A percentile compares a stretch with the other conserved stretches of the same genome.
phyloP scores from a whole-genome alignment of 1,140 invertebrate genomes.

The Drosophila lini region DNA sequence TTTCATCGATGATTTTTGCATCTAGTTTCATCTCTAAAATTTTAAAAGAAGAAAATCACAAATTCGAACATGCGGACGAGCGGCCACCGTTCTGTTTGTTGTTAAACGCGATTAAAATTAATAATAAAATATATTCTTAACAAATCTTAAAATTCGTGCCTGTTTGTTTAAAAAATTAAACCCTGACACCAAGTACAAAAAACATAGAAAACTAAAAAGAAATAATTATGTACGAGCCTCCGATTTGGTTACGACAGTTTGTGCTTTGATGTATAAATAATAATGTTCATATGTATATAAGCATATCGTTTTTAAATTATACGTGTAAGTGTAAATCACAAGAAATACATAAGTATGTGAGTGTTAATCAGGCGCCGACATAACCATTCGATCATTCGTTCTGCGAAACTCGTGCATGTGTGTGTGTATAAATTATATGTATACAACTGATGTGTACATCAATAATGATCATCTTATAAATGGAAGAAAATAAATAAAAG shows the following conservation, averaged over 20 bases:
- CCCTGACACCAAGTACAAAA: slow-evolving; percentile 15
- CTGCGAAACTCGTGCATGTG: not conserved
- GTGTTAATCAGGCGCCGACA: slow-evolving; percentile 19
- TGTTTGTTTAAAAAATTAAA: not conserved
- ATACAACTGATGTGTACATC: slow-evolving; percentile 9
- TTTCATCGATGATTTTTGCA: no score
- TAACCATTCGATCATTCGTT: slow-evolving; percentile 23
- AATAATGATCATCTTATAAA: slow-evolving; percentile 7
- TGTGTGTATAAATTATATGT: slow-evolving; percentile 6
- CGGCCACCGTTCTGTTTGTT: slow-evolving; percentile 4
- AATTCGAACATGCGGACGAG: slow-evolving; percentile 12
- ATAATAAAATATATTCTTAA: slow-evolving; percentile 1
- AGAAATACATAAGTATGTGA: slow-evolving; percentile 17
- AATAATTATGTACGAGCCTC: not conserved
- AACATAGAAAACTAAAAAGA: slow-evolving; percentile 1
- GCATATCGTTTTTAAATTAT: slow-evolving; percentile 3
- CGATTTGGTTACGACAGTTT: slow-evolving; percentile 21
- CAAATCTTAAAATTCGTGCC: slow-evolving; percentile 4
- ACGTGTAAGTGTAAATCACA: slow-evolving; percentile 33
- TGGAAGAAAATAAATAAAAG: not conserved
- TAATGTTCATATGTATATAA: slow-evolving; percentile 23
- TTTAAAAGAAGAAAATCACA: no score
- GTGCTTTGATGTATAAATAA: slow-evolving; percentile 43
- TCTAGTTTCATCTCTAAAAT: no score
- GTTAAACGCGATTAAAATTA: slow-evolving; percentile 1